These are phyloP conservation scores for Dendrophyllia cribrosa DNA, from an alignment of 64 coral and sea anemone species.

Conservation along the genomic window DNA sequence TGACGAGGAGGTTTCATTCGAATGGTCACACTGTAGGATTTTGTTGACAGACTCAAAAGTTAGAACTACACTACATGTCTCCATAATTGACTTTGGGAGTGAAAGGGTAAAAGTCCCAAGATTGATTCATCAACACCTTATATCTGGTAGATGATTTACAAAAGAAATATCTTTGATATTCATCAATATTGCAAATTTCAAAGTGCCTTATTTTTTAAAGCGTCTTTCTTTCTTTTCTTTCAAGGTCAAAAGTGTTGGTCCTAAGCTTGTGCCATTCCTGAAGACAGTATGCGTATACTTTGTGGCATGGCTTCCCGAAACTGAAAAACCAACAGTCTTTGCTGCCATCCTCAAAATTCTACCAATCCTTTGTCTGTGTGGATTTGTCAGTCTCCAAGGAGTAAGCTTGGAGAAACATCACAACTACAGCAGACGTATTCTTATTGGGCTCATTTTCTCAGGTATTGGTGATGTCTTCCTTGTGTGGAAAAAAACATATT, in stretches of 20 bases:
- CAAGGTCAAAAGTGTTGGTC: constrained; percentile 94
- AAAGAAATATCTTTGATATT: too few relatives aligned
- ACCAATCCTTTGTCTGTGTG: constrained; percentile 85
- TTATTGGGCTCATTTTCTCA: constrained; percentile 94
- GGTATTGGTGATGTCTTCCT: constrained; percentile 89
- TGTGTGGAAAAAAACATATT: constrained; percentile 93
- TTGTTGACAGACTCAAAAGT: too few relatives aligned
- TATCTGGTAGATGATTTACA: too few relatives aligned
- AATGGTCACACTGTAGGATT: too few relatives aligned
- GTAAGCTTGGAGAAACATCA: constrained; percentile 79
- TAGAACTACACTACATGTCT: too few relatives aligned
- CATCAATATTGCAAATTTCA: too few relatives aligned
- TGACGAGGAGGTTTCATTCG: too few relatives aligned
- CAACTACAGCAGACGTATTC: constrained; percentile 90
- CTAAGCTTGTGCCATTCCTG: constrained; percentile 94
- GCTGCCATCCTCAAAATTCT: constrained; percentile 80
- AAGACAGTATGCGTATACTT: constrained; percentile 96
- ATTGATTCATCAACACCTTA: too few relatives aligned
- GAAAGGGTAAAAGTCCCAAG: too few relatives aligned
- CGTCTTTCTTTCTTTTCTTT: neutral
- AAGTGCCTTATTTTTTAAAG: too few relatives aligned
- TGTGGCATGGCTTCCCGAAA: constrained; percentile 91
- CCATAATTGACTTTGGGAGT: too few relatives aligned
- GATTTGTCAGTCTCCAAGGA: constrained; percentile 90
- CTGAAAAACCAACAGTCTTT: constrained; percentile 92